phyloP scores from a whole-genome alignment of 1,140 invertebrate species.

The Habropoda laboriosa region DNA sequence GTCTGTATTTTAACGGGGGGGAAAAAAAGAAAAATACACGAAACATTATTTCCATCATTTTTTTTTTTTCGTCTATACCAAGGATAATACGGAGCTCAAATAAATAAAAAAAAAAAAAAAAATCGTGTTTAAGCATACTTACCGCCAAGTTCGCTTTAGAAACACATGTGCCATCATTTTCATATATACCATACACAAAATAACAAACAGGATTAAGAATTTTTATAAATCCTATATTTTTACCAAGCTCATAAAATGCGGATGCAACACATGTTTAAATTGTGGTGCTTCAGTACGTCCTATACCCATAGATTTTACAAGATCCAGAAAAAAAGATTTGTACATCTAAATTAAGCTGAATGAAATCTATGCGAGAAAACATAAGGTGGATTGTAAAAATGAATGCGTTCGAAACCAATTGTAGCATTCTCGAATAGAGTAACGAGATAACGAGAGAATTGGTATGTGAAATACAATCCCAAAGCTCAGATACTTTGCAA shows the following conservation, averaged over 20 bases:
- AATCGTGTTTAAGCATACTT: slow-evolving; percentile 56
- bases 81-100: slow-evolving; percentile 57
- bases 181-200: slow-evolving; percentile 52
- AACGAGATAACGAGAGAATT: slow-evolving; percentile 7
- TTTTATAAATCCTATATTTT: slow-evolving; percentile 68
- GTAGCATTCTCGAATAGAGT: slow-evolving; percentile 23
- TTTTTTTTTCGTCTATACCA: slow-evolving; percentile 33
- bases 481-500: slow-evolving; percentile 16
- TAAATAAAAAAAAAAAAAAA: slow-evolving; percentile 52
- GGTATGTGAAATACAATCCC: neutral
- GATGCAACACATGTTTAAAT: slow-evolving; percentile 41
- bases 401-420: slow-evolving; percentile 13
- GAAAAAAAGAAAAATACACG: slow-evolving; percentile 38
- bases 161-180: slow-evolving; percentile 69
- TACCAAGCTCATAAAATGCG: slow-evolving; percentile 39
- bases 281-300: slow-evolving; percentile 53
- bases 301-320: slow-evolving; percentile 46
- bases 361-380: slow-evolving; percentile 35
- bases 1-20: slow-evolving; percentile 31
- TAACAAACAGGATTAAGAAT: slow-evolving; percentile 56
- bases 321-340: slow-evolving; percentile 44
- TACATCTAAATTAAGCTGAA: slow-evolving; percentile 50
- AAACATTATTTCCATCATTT: slow-evolving; percentile 11
- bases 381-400: slow-evolving; percentile 32
- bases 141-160: slow-evolving; percentile 61